Percentiles rank a stretch among this genome's conserved stretches.
Evolutionary conservation across 2,888 invertebrate genomes (phyloP).

Genomic region (Stegana nigrithorax): DNA sequence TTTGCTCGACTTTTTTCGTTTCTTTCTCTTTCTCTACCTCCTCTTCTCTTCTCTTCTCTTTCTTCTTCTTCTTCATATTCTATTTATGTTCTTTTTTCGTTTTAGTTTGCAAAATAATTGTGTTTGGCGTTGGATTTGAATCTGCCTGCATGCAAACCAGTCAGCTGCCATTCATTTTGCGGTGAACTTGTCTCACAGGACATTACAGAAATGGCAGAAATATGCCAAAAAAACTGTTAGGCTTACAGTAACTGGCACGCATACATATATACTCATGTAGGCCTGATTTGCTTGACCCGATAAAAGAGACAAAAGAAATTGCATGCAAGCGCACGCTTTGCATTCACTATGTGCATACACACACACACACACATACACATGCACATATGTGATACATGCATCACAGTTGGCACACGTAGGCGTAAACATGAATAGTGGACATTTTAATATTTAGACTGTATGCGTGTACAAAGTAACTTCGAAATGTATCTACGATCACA

Average conservation of each 20-base stretch:
- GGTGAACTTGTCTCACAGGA: neutral
- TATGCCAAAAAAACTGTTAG: neutral
- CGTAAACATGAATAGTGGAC: neutral
- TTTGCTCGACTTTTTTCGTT: too few relatives aligned
- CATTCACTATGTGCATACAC: too few relatives aligned
- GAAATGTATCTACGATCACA: too few relatives aligned
- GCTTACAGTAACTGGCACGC: too few relatives aligned
- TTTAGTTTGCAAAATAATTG: neutral
- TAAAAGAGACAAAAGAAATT: neutral
- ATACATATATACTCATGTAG: neutral
- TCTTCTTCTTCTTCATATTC: too few relatives aligned
- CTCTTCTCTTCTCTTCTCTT: too few relatives aligned
- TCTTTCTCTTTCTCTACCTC: too few relatives aligned
- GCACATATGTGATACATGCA: too few relatives aligned
- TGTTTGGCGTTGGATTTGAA: slow-evolving; percentile 1
- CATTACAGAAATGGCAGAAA: slow-evolving; percentile 1
- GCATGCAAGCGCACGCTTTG: neutral
- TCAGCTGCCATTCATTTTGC: neutral
- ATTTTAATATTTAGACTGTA: too few relatives aligned
- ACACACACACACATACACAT: too few relatives aligned
- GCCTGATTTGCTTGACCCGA: neutral
- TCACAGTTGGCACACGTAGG: neutral
- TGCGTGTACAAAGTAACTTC: too few relatives aligned
- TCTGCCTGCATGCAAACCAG: too few relatives aligned
- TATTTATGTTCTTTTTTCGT: neutral